phyloP scores from a whole-genome alignment of 2,888 invertebrate genomes.

The Pollenia griseotomentosa region DNA sequence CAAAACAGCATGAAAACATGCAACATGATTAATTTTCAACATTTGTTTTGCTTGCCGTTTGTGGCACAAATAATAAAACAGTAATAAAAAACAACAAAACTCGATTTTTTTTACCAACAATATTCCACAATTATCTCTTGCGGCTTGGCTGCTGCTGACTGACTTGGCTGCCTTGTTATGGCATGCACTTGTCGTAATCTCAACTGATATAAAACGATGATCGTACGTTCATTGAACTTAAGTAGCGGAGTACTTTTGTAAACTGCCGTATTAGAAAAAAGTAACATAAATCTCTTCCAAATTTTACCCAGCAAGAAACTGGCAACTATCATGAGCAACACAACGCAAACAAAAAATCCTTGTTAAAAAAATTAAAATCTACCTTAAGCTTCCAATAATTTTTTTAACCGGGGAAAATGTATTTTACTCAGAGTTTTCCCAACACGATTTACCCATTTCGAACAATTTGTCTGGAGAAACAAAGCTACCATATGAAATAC shows the following conservation, averaged over 20 bases:
- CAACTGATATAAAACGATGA: neutral
- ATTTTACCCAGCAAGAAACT: neutral
- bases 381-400: too few relatives aligned
- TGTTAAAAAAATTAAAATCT: neutral
- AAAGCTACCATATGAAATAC: too few relatives aligned
- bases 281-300: neutral
- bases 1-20: slow-evolving; percentile 34
- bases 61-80: slow-evolving; percentile 32
- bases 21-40: slow-evolving; percentile 27
- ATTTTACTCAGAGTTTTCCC: too few relatives aligned
- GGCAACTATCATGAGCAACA: neutral
- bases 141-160: neutral
- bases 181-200: slow-evolving; percentile 34
- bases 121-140: neutral
- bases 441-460: too few relatives aligned
- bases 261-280: neutral
- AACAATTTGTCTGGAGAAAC: too few relatives aligned
- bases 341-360: slow-evolving; percentile 1
- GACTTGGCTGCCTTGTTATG: neutral
- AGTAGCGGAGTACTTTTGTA: neutral
- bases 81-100: neutral
- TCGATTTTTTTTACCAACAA: neutral
- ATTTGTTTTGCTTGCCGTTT: slow-evolving; percentile 19
- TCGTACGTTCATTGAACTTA: slow-evolving; percentile 36
- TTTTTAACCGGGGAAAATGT: too few relatives aligned